Evolutionary conservation across 1,140 invertebrate species (phyloP).

Genomic region (Spodoptera frugiperda): DNA sequence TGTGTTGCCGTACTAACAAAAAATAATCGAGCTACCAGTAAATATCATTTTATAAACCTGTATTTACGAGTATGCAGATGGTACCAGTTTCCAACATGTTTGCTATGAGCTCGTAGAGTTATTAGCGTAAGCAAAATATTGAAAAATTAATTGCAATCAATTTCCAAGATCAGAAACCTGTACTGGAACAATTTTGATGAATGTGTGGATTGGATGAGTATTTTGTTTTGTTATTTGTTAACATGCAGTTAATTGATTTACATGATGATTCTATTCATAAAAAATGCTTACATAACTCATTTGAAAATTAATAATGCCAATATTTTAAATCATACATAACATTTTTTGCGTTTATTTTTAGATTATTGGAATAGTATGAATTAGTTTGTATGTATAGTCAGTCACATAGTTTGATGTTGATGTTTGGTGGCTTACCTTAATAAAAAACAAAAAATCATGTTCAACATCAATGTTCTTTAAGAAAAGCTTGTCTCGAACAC

Average conservation of each 20-base stretch:
- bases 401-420: too few species aligned
- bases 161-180: conserved; percentile 20
- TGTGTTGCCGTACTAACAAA: conserved; percentile 17
- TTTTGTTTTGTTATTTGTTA: conserved; percentile 25
- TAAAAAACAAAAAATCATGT: too few species aligned
- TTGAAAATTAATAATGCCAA: not conserved
- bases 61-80: conserved; percentile 44
- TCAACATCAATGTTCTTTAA: too few species aligned
- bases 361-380: too few species aligned
- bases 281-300: not conserved
- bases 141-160: conserved; percentile 40
- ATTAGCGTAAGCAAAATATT: conserved; percentile 39
- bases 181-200: conserved; percentile 33
- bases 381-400: too few species aligned
- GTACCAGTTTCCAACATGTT: conserved; percentile 31
- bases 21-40: conserved; percentile 28
- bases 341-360: too few species aligned
- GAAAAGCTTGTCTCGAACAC: too few species aligned
- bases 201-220: conserved; percentile 9
- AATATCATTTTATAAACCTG: conserved; percentile 31
- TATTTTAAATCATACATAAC: too few species aligned
- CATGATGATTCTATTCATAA: not conserved
- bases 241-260: conserved; percentile 21
- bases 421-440: too few species aligned
- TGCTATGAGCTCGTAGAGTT: conserved; percentile 18